These are phyloP conservation scores for Heptranchias perlo DNA, from an alignment of 2,113 vertebrate species.

Conservation along the genomic window DNA sequence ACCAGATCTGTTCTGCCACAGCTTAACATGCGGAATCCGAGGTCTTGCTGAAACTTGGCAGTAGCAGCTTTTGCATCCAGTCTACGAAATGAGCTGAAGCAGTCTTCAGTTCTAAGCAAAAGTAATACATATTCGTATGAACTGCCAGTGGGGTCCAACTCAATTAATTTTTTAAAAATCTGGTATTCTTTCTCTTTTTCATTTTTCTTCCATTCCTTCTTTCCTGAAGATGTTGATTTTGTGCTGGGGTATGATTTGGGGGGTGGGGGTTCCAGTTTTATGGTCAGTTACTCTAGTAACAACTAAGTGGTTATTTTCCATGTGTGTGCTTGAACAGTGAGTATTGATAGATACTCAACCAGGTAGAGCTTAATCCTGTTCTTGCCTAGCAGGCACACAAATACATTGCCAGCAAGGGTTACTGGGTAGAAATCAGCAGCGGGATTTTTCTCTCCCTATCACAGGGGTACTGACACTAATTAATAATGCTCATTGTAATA, in stretches of 20 bases:
- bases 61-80: constrained; percentile 87
- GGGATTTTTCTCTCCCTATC: neutral
- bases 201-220: neutral
- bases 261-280: neutral
- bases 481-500: neutral
- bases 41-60: constrained; percentile 86
- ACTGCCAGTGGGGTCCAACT: neutral
- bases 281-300: neutral
- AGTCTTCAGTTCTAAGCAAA: constrained; percentile 78
- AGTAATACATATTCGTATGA: neutral
- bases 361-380: too few species aligned
- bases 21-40: constrained; percentile 96
- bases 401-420: neutral
- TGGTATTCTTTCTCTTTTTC: neutral
- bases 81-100: constrained; percentile 89
- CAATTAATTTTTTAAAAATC: neutral
- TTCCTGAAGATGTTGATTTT: neutral
- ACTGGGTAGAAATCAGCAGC: neutral
- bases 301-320: neutral
- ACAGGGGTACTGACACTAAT: neutral
- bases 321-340: neutral
- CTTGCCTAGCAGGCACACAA: neutral
- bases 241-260: neutral
- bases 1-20: constrained; percentile 93
- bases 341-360: neutral